Evolutionary conservation across 1,140 invertebrate species (phyloP), one percentile per base, ranked within the genome.

Genomic region (Diachasmimorpha longicaudata): DNA sequence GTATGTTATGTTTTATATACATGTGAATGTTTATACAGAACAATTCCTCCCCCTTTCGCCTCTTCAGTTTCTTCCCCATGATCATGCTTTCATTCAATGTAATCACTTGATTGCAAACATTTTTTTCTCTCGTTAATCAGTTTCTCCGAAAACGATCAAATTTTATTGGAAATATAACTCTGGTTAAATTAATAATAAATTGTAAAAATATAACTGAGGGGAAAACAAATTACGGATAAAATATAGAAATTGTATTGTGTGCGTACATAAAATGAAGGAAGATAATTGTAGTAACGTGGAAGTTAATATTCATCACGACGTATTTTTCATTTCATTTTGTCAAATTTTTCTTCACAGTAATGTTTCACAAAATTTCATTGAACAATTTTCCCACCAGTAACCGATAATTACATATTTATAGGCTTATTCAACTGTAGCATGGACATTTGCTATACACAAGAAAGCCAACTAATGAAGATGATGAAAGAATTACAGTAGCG

Each of bases 1-100:
- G 13, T 70, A 69, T 55, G 21, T 76, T 63, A 25, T 67, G 21
- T 46, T 42, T 55, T 36, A 80, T 77, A 31, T 81, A 81, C 79
- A 80, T 25, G 70, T 75, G 55, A 80, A 68, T 31, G 77, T 81
- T 80, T 81, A 76, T 81, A 80, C 79, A 81, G 69, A 46, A 58
- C 48, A 69, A 44, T 69, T 74, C 23, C 23, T 44, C 36, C 31
- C 23, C 19, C 52, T 3, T 16, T 16, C 52, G n/a, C n/a, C n/a
- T n/a, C n/a, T n/a, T 6, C 48, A 69, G 25, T 69, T 74, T 21
- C 23, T 44, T 10, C 31, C 23, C 39, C 39, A 42, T 42, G 4
- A 10, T 42, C 39, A 42, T 11, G 39, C 39, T 42, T 1, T 42
- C 13, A 42, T 42, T 42, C 4, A 42, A 42, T 42, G 37, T 10